Conservation (phyloP, 2,113 vertebrate genomes). For the Anser cygnoides region DNA sequence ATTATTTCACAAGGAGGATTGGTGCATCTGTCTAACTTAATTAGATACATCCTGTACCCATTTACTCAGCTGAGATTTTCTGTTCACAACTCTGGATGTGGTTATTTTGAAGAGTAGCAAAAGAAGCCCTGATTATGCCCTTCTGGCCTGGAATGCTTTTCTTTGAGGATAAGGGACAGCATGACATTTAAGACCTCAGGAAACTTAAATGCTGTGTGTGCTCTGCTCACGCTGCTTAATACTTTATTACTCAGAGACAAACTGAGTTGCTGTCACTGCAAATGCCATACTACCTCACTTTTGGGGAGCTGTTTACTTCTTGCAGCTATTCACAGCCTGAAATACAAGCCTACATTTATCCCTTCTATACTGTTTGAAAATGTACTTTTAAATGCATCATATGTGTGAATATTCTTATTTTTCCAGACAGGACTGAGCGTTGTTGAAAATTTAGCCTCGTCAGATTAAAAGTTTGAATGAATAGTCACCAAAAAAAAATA, state of each 20-base stretch:
- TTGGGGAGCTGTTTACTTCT: neutral
- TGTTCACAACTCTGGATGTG: neutral
- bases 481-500: no score
- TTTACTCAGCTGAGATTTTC: neutral
- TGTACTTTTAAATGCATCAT: neutral
- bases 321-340: neutral
- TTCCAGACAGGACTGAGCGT: accelerated
- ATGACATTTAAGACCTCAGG: accelerated
- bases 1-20: neutral
- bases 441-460: neutral
- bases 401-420: neutral
- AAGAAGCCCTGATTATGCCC: accelerated
- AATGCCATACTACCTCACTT: neutral
- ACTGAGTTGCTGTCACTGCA: neutral
- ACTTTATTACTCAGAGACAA: accelerated
- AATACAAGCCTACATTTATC: accelerated
- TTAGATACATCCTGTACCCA: accelerated
- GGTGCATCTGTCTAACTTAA: accelerated
- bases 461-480: no score
- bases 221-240: neutral
- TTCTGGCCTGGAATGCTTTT: neutral
- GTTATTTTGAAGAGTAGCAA: neutral
- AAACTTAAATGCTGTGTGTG: neutral
- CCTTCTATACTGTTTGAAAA: neutral
- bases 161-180: neutral